phyloP scores from a whole-genome alignment of 2,888 invertebrate species.

The Drosophila austrosaltans region DNA sequence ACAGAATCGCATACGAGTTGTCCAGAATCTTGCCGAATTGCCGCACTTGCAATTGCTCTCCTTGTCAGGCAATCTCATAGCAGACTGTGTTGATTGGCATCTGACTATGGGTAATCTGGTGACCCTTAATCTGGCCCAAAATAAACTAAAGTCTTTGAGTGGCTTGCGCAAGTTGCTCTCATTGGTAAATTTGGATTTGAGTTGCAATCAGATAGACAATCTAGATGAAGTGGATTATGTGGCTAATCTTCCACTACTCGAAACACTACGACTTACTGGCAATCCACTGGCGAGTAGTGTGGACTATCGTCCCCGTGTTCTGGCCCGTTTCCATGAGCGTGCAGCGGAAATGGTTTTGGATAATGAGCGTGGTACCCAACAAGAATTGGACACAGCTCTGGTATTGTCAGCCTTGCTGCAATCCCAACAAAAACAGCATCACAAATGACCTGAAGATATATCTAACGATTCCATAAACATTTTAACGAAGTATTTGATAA shows the following conservation, averaged over 20 bases:
- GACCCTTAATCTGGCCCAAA: conserved; percentile 93
- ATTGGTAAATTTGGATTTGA: conserved; percentile 92
- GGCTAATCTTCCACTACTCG: conserved; percentile 92
- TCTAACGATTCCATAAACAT: conserved; percentile 24
- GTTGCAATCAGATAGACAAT: conserved; percentile 92
- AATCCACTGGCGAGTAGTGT: conserved; percentile 91
- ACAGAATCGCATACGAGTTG: conserved; percentile 90
- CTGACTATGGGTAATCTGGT: conserved; percentile 94
- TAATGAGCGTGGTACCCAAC: conserved; percentile 92
- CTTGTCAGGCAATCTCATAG: conserved; percentile 91
- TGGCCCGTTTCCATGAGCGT: conserved; percentile 93
- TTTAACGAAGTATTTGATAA: conserved; percentile 30
- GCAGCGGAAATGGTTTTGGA: conserved; percentile 94
- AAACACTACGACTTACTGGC: conserved; percentile 93
- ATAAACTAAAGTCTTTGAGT: conserved; percentile 88
- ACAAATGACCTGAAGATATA: conserved; percentile 49
- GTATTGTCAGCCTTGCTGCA: conserved; percentile 92
- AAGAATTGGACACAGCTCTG: conserved; percentile 95
- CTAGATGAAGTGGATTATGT: conserved; percentile 92
- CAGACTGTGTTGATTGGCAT: conserved; percentile 90
- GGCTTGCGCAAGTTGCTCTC: conserved; percentile 94
- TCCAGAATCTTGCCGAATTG: conserved; percentile 91
- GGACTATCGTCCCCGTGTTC: conserved; percentile 94
- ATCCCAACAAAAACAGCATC: conserved; percentile 71
- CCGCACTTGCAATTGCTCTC: conserved; percentile 90